Evolutionary conservation across 2,113 vertebrate species (phyloP).

Genomic region (Maccullochella peelii): DNA sequence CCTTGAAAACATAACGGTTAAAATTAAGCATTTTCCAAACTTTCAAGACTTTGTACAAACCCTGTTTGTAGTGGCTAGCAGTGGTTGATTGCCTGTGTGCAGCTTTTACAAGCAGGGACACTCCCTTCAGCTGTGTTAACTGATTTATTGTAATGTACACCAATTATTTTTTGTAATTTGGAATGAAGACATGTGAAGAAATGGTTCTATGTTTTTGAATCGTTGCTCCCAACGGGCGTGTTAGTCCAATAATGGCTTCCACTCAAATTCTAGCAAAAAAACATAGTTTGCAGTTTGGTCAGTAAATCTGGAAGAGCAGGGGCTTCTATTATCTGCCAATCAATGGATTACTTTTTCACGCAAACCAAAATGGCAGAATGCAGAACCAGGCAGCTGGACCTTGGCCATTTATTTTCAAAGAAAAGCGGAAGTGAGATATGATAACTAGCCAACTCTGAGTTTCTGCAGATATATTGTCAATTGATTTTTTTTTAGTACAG

Average conservation of each 20-base stretch:
- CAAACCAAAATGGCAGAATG: not conserved
- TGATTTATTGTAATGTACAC: not conserved
- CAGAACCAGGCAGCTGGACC: not conserved
- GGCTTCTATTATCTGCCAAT: not conserved
- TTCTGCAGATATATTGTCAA: not conserved
- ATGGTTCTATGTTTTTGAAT: not conserved
- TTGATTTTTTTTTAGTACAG: no score
- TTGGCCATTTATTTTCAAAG: not conserved
- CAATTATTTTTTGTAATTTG: not conserved
- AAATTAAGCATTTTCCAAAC: no score
- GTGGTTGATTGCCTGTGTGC: no score
- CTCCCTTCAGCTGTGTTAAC: not conserved
- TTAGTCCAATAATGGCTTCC: not conserved
- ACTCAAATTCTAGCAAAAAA: no score
- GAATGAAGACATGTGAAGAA: not conserved
- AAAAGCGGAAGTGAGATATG: no score
- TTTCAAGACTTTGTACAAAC: no score
- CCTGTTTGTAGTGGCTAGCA: not conserved
- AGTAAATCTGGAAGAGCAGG: not conserved
- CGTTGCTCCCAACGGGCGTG: not conserved
- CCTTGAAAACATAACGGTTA: no score
- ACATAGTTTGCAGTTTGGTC: not conserved
- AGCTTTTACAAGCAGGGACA: not conserved
- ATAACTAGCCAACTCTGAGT: not conserved
- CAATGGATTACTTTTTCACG: not conserved